Base-by-base conservation (phyloP, 2,888 invertebrate genomes). In the Prosopocoilus inquinatus region DNA sequence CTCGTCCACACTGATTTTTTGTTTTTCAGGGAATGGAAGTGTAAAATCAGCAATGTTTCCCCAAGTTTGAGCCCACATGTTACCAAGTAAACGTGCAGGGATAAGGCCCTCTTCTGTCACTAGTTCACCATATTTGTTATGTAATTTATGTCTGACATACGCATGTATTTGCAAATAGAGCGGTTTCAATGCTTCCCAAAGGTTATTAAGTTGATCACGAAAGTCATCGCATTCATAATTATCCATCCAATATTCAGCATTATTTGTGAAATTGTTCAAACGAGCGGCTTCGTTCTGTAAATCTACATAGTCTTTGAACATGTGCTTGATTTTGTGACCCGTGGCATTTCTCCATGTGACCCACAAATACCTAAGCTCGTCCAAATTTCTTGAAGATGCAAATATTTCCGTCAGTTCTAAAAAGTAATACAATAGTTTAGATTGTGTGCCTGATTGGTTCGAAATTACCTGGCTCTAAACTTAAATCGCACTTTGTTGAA, bases 1-100 rank as follows among this genome's bases (percentile, higher is more conserved):
- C 12, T 81, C 79, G 0, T 88, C 88, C n/a, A 92, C 86, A 75
- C 92, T 90, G 1, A 87, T 79, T 50, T 85, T 80, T 11, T 84
- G 79, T 67, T 87, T 88, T 49, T 87, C 83, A 0, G 88, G 87
- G 71, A 84, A 89, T 0, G 95, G 93, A 1, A 84, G 82, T 1
- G 89, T 85, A 63, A 88, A 82, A 1, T 86, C 82, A 34, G 82
- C 83, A 5, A 89, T 79, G 59, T 86, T 83, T 52, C 77, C 79
- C 92, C 92, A 94, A 0, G 82, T 81, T 73, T 94, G 92, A 0
- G 88, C 87, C 92, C 92, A 93, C 87, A 93, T 88, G 68, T 93
- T 88, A 12, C 91, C 91, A 56, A 90, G 71, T 13, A 91, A 78
- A 80, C 91, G 90, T 53, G 88, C 90, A 1, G 91, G 91, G 49